Evolutionary conservation across 1,140 invertebrate species (phyloP), one percentile per base, ranked within the genome.

Genomic region (Cydia pomonella): DNA sequence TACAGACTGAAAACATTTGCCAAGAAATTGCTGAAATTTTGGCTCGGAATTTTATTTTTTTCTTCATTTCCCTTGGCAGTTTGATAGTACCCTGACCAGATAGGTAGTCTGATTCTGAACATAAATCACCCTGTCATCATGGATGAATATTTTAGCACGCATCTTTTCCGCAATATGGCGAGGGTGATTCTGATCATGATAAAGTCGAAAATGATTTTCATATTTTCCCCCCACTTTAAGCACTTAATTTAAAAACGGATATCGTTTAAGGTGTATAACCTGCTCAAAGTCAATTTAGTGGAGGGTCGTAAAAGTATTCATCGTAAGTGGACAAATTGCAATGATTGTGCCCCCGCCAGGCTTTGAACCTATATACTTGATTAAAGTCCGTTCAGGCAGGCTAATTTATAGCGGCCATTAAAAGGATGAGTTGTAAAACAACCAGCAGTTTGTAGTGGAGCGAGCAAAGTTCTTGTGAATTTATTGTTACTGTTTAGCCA

Each of bases 401-500:
- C 47, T 79, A 76, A 76, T 75, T 79, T 76, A 74, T 73, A 13
- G 13, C 73, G 23, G 72, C 64, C 64, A 69, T 69, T 82, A 77
- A 84, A 59, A 80, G 77, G 78, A 80, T 77, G 77, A 80, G 80
- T 79, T 80, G 82, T 84, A 82, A 84, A 86, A 80, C 78, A 74
- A 41, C n/a, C 44, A 78, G 63, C 76, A 72, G 69, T 59, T 50
- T 81, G 76, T 77, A 75, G 72, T 77, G 75, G 71, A 79, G 75
- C 76, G 80, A 81, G 77, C 80, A 76, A 84, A 84, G 77, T 84
- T 81, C 76, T 79, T 66, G 73, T 76, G 78, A 84, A 86, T 87
- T 86, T 87, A 87, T 85, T 82, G 84, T 83, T 86, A 87, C 84
- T 85, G 84, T 86, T 85, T 80, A 81, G 79, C 80, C 82, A 81